These are phyloP conservation scores for Cyprinodon brontotheroides DNA, from an alignment of 2,113 vertebrate species.

Conservation along the genomic window DNA sequence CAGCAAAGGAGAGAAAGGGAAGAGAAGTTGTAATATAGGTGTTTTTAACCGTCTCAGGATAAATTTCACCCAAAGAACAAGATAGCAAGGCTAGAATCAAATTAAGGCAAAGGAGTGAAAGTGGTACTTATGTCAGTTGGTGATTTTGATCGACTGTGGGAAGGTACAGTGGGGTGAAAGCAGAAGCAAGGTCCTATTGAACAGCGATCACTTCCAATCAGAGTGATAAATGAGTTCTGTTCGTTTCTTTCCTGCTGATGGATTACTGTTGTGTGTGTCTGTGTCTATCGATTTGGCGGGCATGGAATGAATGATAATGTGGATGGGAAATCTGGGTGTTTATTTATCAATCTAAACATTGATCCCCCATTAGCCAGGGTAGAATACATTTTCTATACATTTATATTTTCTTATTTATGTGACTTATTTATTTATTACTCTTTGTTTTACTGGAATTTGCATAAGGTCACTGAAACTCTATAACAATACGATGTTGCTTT, in stretches of 20 bases:
- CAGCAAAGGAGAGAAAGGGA: not conserved
- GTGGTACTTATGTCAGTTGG: constrained; percentile 20
- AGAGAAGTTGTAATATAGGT: not conserved
- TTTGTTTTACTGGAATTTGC: constrained; percentile 2
- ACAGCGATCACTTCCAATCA: constrained; percentile 65
- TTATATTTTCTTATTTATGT: constrained; percentile 10
- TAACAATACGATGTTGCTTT: constrained; percentile 3
- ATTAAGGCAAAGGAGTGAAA: not conserved
- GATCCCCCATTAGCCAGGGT: constrained; percentile 31
- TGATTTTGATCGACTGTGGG: constrained; percentile 30
- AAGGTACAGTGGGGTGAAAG: constrained; percentile 14
- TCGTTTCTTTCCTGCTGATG: constrained; percentile 55
- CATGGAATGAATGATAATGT: constrained; percentile 28
- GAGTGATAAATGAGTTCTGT: constrained; percentile 64
- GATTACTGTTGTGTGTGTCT: constrained; percentile 44
- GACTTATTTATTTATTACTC: constrained; percentile 2
- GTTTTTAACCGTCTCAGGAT: not conserved
- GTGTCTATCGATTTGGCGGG: constrained; percentile 41
- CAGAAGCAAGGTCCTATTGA: constrained; percentile 47
- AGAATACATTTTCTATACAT: constrained; percentile 22
- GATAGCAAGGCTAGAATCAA: not conserved
- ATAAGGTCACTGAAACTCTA: constrained; percentile 13
- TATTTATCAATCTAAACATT: constrained; percentile 54
- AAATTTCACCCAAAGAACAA: not conserved
- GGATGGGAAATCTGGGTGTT: constrained; percentile 55